A percentile compares a stretch with the other conserved stretches of the same genome.
These are phyloP conservation scores for Dicyrtomina minuta DNA, from an alignment of 2,888 invertebrate genomes.

Conservation along the genomic window DNA sequence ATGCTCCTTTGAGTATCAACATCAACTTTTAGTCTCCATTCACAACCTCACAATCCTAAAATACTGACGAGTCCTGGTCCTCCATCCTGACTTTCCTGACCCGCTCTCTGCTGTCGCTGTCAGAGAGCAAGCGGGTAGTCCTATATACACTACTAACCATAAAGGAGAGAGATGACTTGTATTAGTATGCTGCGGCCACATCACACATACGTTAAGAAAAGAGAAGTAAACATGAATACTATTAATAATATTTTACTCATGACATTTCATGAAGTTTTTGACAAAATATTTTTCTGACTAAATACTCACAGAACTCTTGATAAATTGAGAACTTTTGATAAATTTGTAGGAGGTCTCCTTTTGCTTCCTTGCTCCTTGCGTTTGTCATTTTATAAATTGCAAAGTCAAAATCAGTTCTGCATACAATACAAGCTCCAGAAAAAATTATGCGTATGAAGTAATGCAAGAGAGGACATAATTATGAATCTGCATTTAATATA, in stretches of 20 bases:
- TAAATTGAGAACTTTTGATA: background rate
- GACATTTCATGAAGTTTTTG: background rate
- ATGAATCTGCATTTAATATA: too few species aligned
- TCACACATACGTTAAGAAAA: background rate
- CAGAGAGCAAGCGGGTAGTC: too few species aligned
- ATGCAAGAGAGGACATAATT: too few species aligned
- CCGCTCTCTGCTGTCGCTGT: too few species aligned
- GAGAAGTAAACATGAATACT: constrained; percentile 19
- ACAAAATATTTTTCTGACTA: constrained; percentile 5
- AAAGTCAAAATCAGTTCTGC: too few species aligned
- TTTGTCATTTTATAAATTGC: too few species aligned
- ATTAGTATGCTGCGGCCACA: background rate
- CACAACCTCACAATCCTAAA: background rate
- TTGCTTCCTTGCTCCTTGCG: too few species aligned
- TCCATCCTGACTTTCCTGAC: too few species aligned
- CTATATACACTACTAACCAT: too few species aligned
- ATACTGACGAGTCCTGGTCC: background rate
- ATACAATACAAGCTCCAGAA: too few species aligned
- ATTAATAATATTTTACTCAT: constrained; percentile 5
- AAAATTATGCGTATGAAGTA: too few species aligned
- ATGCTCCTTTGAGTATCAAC: background rate
- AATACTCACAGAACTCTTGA: background rate
- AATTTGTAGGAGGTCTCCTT: too few species aligned
- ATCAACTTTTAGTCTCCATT: background rate
- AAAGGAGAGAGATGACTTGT: background rate